Conservation (phyloP, 2,113 vertebrate genomes). For the Pangasianodon gigas region DNA sequence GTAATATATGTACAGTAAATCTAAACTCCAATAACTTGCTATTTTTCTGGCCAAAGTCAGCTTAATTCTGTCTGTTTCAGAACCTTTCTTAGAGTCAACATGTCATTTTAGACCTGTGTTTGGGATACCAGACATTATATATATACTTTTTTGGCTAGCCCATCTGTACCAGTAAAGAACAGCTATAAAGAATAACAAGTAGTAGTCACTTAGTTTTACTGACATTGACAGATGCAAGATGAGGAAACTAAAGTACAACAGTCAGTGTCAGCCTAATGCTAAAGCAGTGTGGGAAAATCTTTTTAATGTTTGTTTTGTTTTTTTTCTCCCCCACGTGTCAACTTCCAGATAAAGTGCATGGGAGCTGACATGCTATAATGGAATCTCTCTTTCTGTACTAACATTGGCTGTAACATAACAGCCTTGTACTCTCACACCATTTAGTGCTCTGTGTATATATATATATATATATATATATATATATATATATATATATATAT, state of each 20-base stretch:
- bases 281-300: background rate
- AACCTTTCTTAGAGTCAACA: background rate
- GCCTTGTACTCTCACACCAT: constrained; percentile 7
- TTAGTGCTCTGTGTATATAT: background rate
- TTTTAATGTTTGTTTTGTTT: background rate
- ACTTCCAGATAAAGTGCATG: background rate
- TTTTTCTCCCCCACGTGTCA: background rate
- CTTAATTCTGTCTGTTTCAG: background rate
- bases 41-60: background rate
- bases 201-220: background rate
- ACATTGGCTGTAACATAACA: background rate
- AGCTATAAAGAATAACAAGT: background rate
- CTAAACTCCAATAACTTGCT: background rate
- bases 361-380: background rate
- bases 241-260: background rate
- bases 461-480: too few relatives aligned
- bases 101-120: background rate
- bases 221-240: background rate
- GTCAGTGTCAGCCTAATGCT: background rate
- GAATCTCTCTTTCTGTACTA: background rate
- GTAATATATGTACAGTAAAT: background rate
- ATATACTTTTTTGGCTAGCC: background rate
- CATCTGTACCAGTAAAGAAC: background rate
- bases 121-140: too few relatives aligned
- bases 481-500: background rate